Conservation (phyloP, 2,888 invertebrate species). For the Malacosoma neustria region DNA sequence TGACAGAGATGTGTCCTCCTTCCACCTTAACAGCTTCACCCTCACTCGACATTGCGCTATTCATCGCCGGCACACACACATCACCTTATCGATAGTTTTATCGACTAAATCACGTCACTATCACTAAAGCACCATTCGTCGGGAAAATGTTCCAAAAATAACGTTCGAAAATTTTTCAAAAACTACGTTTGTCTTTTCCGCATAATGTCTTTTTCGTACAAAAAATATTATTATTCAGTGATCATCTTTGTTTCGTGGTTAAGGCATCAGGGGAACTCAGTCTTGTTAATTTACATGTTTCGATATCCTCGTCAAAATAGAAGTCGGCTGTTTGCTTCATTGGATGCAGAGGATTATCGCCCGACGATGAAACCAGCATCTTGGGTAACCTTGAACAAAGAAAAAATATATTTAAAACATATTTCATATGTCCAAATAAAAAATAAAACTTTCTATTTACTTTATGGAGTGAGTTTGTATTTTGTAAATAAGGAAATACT, state of each 20-base stretch:
- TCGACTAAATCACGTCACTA: conserved; percentile 44
- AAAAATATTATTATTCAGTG: conserved; percentile 27
- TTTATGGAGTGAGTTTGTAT: no score
- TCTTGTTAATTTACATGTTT: conserved; percentile 43
- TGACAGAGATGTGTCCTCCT: conserved; percentile 82
- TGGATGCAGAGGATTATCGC: conserved; percentile 21
- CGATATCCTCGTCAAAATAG: conserved; percentile 15
- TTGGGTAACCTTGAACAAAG: conserved; percentile 51
- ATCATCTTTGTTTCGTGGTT: conserved; percentile 55
- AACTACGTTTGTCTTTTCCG: conserved; percentile 27
- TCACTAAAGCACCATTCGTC: conserved; percentile 42
- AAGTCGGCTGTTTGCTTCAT: conserved; percentile 15
- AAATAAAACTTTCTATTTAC: no score
- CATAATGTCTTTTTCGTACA: conserved; percentile 30
- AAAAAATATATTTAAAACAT: conserved; percentile 13
- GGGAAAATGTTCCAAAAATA: conserved; percentile 43
- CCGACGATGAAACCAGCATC: conserved; percentile 44
- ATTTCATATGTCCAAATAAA: no score
- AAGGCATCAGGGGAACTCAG: conserved; percentile 55
- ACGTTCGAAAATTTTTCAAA: conserved; percentile 28
- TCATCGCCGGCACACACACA: conserved; percentile 35
- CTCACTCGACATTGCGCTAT: conserved; percentile 54
- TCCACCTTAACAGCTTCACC: conserved; percentile 65
- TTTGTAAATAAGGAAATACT: no score
- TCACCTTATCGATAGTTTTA: conserved; percentile 40